A percentile compares a stretch with the other conserved stretches of the same genome.
phyloP scores from a whole-genome alignment of 1,140 invertebrate species.

The Drosophila nigrodunni region DNA sequence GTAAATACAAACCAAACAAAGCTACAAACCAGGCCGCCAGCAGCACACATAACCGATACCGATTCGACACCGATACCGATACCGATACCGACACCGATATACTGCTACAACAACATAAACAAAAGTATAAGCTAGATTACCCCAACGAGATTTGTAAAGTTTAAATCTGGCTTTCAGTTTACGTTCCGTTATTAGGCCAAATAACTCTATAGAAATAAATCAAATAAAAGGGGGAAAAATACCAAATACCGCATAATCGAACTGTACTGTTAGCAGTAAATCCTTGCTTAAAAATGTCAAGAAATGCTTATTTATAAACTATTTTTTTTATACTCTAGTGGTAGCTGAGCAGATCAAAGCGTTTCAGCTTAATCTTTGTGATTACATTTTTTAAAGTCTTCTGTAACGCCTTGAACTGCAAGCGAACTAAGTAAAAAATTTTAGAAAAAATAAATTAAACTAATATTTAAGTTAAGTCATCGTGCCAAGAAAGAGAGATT shows the following conservation, averaged over 20 bases:
- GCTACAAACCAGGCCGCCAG: not conserved
- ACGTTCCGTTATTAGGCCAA: not conserved
- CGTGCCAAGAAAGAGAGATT: not conserved
- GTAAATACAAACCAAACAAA: not conserved
- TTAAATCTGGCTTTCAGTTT: not conserved
- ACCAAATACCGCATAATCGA: not conserved
- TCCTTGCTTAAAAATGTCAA: conserved; percentile 9
- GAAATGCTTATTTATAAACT: conserved; percentile 3
- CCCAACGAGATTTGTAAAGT: not conserved
- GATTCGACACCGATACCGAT: not conserved
- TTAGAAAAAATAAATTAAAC: not conserved
- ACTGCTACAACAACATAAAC: conserved; percentile 1
- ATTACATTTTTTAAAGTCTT: not conserved
- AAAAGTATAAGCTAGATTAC: not conserved
- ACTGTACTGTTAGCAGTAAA: conserved; percentile 1
- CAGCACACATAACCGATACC: conserved; percentile 7
- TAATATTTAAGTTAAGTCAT: conserved; percentile 23
- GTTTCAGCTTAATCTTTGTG: not conserved
- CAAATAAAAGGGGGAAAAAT: conserved; percentile 1
- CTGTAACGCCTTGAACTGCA: conserved; percentile 12
- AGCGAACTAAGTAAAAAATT: conserved; percentile 12
- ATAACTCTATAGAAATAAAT: not conserved
- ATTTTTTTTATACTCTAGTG: conserved; percentile 7
- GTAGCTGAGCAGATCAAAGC: conserved; percentile 16
- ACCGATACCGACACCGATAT: conserved; percentile 9